Base-by-base conservation (phyloP, 2,113 vertebrate species). In the Colaptes auratus region DNA sequence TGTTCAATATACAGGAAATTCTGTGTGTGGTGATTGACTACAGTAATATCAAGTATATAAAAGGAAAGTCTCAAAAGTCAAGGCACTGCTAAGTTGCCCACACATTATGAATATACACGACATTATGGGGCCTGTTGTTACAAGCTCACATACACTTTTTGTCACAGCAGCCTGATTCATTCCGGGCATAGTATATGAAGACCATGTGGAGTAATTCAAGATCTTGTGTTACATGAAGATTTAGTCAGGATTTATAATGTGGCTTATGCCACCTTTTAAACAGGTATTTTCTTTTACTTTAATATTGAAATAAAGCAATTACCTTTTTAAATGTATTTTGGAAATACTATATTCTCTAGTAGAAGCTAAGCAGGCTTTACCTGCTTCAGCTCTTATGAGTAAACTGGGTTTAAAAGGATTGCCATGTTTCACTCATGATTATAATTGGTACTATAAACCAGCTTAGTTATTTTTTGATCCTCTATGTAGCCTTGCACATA, bases 71-170 rank as follows among this genome's bases (percentile, higher is more conserved):
- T 78, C 28, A 14, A 52, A 91, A 79, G 21, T 58, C 63, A 81
- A 93, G 42, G 31, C 44, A 44, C 31, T 56, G 15, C 31, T 67
- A 56, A 28, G 7, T 53, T 84, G 21, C 63, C 18, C 20, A 18
- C 0, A 0, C 33, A 28, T 9, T 5, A 12, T 44, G 61, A 58
- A 14, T 20, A 3, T 31, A 4, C 17, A 15, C 7, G 31, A 73
- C 59, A 21, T 79, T 72, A 44, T 13, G 28, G 20, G 23, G 11
- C 27, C 31, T 80, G 17, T 75, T 50, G 10, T 48, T 64, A n/a
- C 1, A 2, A 89, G 15, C 24, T 31, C 46, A 35, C 2, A 1
- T 52, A 33, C 5, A 4, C 2, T 72, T 78, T 70, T 93, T 77
- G n/a, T 71, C 39, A 35, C 16, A 67, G 63, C 55, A 72, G 0